A percentile compares a stretch with the other conserved stretches of the same genome.
Evolutionary conservation across 1,140 invertebrate genomes (phyloP).

Genomic region (Pantala flavescens): DNA sequence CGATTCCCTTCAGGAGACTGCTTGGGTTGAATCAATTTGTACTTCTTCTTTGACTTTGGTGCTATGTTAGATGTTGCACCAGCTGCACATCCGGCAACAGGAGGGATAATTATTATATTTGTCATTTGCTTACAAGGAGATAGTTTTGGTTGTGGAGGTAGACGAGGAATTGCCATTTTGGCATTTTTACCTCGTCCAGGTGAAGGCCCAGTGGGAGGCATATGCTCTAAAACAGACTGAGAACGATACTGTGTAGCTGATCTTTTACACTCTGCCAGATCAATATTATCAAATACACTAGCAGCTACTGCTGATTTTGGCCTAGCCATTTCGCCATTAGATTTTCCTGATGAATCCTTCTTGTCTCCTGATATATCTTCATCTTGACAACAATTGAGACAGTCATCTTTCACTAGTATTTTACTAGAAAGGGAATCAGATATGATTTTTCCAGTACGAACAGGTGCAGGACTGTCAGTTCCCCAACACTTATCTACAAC

Average conservation of each 20-base stretch:
- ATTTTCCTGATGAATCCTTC: background rate
- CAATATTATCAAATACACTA: background rate
- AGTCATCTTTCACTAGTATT: background rate
- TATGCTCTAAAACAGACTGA: background rate
- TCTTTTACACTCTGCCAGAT: background rate
- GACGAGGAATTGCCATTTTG: conserved; percentile 24
- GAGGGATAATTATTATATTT: conserved; percentile 20
- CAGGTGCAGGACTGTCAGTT: background rate
- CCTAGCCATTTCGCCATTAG: background rate
- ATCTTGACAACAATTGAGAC: background rate
- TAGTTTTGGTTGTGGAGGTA: conserved; percentile 19
- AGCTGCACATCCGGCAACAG: background rate
- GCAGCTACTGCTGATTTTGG: background rate
- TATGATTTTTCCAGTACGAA: background rate
- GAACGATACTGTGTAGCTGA: background rate
- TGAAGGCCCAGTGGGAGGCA: background rate
- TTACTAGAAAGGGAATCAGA: background rate
- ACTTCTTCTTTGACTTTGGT: conserved; percentile 31
- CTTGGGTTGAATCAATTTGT: conserved; percentile 42
- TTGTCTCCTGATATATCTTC: background rate
- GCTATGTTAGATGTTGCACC: conserved; percentile 9
- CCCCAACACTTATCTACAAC: background rate
- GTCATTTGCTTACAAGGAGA: background rate
- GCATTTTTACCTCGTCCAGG: background rate
- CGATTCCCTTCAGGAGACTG: conserved; percentile 22